Percentiles rank a stretch among this genome's conserved stretches.
These are phyloP conservation scores for Dendroctonus ponderosae DNA, from an alignment of 1,140 invertebrate genomes.

Conservation along the genomic window DNA sequence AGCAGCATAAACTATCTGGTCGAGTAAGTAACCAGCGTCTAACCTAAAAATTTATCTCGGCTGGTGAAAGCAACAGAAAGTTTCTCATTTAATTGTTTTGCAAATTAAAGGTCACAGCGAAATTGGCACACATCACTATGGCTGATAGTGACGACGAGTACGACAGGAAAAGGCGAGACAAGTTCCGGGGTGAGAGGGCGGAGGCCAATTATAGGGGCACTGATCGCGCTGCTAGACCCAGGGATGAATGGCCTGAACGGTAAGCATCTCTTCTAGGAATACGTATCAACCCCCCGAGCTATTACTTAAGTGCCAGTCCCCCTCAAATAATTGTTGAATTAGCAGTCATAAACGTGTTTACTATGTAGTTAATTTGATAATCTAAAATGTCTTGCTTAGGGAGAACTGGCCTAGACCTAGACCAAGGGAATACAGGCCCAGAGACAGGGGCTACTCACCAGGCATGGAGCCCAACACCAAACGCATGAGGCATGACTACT, in stretches of 20 bases:
- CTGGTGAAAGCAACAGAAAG: too few relatives aligned
- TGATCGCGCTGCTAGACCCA: slow-evolving; percentile 65
- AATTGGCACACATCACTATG: slow-evolving; percentile 55
- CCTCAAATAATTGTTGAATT: too few relatives aligned
- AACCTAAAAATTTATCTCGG: too few relatives aligned
- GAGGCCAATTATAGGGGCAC: slow-evolving; percentile 75
- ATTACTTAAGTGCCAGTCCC: too few relatives aligned
- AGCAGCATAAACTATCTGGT: too few relatives aligned
- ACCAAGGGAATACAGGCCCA: slow-evolving; percentile 63
- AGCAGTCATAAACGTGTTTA: too few relatives aligned
- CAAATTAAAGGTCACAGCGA: too few relatives aligned
- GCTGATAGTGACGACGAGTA: slow-evolving; percentile 90
- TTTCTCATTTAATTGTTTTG: too few relatives aligned
- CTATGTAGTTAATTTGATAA: too few relatives aligned
- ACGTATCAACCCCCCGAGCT: too few relatives aligned
- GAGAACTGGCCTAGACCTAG: slow-evolving; percentile 61
- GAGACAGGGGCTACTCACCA: slow-evolving; percentile 69
- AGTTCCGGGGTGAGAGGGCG: slow-evolving; percentile 83
- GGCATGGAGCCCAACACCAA: slow-evolving; percentile 80
- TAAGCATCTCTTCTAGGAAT: slow-evolving; percentile 40
- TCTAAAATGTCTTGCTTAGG: slow-evolving; percentile 43
- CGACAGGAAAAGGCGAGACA: slow-evolving; percentile 82
- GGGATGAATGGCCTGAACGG: slow-evolving; percentile 77
- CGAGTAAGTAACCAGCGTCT: too few relatives aligned
- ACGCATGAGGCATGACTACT: slow-evolving; percentile 70